A percentile compares a stretch with the other conserved stretches of the same genome.
Conservation (phyloP, 2,113 vertebrate species). For the Antechinus stuartii region DNA sequence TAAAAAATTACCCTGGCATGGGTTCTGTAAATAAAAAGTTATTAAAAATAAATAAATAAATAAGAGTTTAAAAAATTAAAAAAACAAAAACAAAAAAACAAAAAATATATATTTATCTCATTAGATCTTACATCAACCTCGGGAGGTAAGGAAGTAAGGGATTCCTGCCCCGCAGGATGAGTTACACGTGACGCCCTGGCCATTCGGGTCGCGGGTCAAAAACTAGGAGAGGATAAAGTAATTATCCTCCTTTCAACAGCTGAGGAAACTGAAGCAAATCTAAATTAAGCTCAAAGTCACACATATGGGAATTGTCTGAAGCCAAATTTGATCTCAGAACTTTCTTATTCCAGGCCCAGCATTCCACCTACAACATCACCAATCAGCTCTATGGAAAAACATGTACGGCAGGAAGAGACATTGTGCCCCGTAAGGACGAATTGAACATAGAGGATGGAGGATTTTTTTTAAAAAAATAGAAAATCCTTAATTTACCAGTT, state of each 20-base stretch:
- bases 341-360: background rate
- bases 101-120: background rate
- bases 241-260: conserved; percentile 16
- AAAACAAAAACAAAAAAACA: too few relatives aligned
- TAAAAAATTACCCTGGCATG: too few relatives aligned
- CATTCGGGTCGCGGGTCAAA: too few relatives aligned
- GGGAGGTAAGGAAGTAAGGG: background rate
- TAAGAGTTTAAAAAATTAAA: too few relatives aligned
- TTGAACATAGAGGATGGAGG: background rate
- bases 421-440: background rate
- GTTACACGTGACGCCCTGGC: too few relatives aligned
- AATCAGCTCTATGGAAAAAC: background rate
- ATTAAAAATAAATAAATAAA: too few relatives aligned
- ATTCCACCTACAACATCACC: background rate
- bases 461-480: background rate
- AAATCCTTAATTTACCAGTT: background rate
- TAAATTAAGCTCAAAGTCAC: background rate
- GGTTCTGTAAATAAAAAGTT: too few relatives aligned
- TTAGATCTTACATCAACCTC: background rate
- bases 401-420: background rate
- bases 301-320: background rate
- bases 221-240: too few relatives aligned
- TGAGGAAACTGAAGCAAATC: background rate
- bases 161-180: too few relatives aligned
- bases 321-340: background rate